These are phyloP conservation scores for Sceloporus tristichus DNA, from an alignment of 2,113 vertebrate species.

Conservation along the genomic window DNA sequence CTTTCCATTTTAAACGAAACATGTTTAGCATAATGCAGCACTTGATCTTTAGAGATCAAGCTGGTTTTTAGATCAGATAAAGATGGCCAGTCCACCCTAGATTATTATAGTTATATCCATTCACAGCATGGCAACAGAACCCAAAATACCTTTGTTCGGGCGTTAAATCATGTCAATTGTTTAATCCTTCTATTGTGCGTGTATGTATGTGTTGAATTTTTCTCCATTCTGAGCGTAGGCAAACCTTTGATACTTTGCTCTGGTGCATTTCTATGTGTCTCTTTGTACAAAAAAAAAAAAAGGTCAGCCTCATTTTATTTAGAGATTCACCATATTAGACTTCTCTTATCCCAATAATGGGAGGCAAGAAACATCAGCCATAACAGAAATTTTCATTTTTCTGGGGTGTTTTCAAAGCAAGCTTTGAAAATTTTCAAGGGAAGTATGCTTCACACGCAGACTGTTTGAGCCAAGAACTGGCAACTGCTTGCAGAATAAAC, in stretches of 20 bases:
- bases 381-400: conserved; percentile 11
- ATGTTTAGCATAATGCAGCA: not conserved
- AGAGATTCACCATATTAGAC: not conserved
- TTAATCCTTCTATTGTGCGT: not conserved
- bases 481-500: conserved; percentile 8
- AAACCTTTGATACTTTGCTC: not conserved
- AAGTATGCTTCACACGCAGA: not conserved
- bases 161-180: not conserved
- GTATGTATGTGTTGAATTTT: not conserved
- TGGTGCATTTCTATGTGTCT: not conserved
- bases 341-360: not conserved
- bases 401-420: not conserved
- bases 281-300: not conserved
- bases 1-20: not conserved
- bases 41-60: not conserved
- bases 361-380: not conserved
- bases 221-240: not conserved
- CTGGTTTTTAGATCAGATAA: not conserved
- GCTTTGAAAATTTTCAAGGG: not conserved
- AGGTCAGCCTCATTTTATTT: not conserved
- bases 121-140: not conserved
- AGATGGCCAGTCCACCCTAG: not conserved
- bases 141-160: not conserved
- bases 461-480: not conserved
- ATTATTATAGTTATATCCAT: not conserved